Conservation (phyloP, 2,113 vertebrate species). For the Stomatorhinus ivindoensis region DNA sequence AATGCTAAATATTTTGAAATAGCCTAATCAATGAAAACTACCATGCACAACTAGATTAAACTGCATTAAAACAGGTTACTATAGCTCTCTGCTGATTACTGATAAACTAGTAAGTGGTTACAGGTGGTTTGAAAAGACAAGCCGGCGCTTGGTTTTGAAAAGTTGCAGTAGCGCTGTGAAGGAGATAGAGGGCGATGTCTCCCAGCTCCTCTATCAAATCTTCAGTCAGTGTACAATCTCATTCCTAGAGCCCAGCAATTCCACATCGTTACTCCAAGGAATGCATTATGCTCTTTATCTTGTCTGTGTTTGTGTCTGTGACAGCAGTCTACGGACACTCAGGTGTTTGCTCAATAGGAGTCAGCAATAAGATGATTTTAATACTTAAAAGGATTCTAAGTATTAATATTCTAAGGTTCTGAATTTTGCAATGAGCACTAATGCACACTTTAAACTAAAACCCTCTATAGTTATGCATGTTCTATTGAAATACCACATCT, state of each 20-base stretch:
- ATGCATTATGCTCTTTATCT: neutral
- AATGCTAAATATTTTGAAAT: neutral
- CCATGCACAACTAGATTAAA: neutral
- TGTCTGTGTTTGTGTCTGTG: neutral
- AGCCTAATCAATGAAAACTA: neutral
- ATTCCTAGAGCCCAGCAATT: neutral
- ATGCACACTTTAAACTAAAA: neutral
- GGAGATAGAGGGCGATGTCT: slow-evolving; percentile 19
- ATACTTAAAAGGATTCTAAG: neutral
- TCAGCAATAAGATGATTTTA: neutral
- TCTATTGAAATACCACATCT: neutral
- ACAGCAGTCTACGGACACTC: neutral
- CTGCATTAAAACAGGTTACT: neutral
- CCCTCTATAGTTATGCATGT: neutral
- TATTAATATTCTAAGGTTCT: neutral
- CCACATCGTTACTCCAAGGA: neutral
- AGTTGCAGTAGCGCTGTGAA: neutral
- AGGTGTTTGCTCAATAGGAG: neutral
- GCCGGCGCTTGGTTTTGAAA: neutral
- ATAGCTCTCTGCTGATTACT: neutral
- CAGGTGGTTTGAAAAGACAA: neutral
- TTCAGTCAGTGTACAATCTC: neutral
- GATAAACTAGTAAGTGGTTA: neutral
- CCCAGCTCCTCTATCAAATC: neutral
- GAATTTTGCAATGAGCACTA: neutral